Percentiles rank a stretch among this genome's conserved stretches.
Evolutionary conservation across 2,888 invertebrate genomes (phyloP).

Genomic region (Osmoderma eremita): DNA sequence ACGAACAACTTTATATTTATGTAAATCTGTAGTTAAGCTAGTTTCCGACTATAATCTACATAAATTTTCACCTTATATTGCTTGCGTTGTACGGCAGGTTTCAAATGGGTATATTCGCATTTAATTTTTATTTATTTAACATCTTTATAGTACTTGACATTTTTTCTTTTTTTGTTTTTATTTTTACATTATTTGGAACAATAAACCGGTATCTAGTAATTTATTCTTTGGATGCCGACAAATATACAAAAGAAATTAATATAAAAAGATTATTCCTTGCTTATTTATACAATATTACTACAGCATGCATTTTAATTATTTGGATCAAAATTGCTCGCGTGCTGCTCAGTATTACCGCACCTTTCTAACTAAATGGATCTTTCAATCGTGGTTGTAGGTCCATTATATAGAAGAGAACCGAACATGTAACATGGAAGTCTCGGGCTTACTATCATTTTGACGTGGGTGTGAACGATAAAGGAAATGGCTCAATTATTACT

Average conservation of each 20-base stretch:
- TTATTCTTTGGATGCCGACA: too few species aligned
- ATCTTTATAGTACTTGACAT: too few species aligned
- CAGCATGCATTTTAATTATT: slow-evolving; percentile 49
- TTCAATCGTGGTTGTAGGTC: slow-evolving; percentile 41
- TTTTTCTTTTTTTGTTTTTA: too few species aligned
- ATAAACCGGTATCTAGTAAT: too few species aligned
- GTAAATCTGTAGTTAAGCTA: slow-evolving; percentile 29
- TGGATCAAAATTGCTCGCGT: slow-evolving; percentile 46
- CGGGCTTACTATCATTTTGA: slow-evolving; percentile 45
- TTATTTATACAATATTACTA: too few species aligned
- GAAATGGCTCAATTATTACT: slow-evolving; percentile 46
- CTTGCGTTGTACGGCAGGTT: too few species aligned
- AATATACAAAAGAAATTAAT: too few species aligned
- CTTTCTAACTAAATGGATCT: slow-evolving; percentile 48
- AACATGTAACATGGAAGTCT: slow-evolving; percentile 45
- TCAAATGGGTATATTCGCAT: too few species aligned
- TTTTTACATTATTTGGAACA: too few species aligned
- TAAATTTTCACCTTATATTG: slow-evolving; percentile 28
- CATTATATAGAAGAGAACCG: slow-evolving; percentile 38
- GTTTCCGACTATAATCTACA: slow-evolving; percentile 20
- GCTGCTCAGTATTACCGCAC: slow-evolving; percentile 46
- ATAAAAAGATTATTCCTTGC: too few species aligned
- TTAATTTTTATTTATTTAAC: too few species aligned
- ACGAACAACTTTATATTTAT: slow-evolving; percentile 28
- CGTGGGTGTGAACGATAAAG: slow-evolving; percentile 45